Evolutionary conservation across 2,797 vertebrate genomes (phyloP).

Genomic region (Trematomus bernacchii): DNA sequence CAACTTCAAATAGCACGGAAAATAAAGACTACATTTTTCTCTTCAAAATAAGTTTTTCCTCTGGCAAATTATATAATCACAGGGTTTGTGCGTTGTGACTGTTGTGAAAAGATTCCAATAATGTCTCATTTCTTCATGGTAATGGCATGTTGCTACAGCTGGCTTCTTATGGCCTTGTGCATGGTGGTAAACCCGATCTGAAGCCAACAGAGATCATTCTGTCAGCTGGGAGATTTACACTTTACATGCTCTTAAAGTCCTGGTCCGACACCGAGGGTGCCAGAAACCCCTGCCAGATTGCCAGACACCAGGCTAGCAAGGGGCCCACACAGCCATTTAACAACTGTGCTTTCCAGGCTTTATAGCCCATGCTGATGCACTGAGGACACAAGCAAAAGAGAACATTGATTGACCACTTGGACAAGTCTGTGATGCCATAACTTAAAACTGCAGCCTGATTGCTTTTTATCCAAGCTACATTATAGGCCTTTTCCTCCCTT

Average conservation of each 20-base stretch:
- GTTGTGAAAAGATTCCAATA: slow-evolving; percentile 47
- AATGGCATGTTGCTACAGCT: slow-evolving; percentile 42
- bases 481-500: slow-evolving; percentile 44
- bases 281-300: slow-evolving; percentile 68
- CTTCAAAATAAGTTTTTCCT: neutral
- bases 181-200: slow-evolving; percentile 62
- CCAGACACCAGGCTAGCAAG: slow-evolving; percentile 67
- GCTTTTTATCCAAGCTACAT: slow-evolving; percentile 60
- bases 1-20: slow-evolving; percentile 36
- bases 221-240: slow-evolving; percentile 73
- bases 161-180: slow-evolving; percentile 45
- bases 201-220: slow-evolving; percentile 62
- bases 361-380: slow-evolving; percentile 68
- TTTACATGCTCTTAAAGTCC: slow-evolving; percentile 77
- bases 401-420: slow-evolving; percentile 78
- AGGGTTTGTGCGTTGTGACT: slow-evolving; percentile 20
- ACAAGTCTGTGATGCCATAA: slow-evolving; percentile 66
- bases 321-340: slow-evolving; percentile 70
- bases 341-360: slow-evolving; percentile 70
- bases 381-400: slow-evolving; percentile 70
- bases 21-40: slow-evolving; percentile 27
- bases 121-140: slow-evolving; percentile 39
- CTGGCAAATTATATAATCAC: neutral
- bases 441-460: slow-evolving; percentile 68
- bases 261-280: slow-evolving; percentile 59